phyloP scores from a whole-genome alignment of 2,113 vertebrate species.

The Pleuronectes platessa region DNA sequence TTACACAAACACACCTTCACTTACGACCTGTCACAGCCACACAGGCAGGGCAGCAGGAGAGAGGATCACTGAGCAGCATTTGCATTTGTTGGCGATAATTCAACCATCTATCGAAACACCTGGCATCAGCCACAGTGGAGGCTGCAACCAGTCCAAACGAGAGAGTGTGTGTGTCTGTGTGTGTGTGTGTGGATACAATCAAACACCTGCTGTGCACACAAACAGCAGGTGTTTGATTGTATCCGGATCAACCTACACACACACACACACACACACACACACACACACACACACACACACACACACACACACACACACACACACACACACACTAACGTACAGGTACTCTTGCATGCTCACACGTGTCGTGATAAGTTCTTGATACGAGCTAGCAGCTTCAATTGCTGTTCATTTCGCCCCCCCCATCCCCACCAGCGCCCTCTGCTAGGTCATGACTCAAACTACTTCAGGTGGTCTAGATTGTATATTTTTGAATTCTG shows the following conservation, averaged over 20 bases:
- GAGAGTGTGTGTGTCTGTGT: conserved; percentile 17
- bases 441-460: too few relatives aligned
- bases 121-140: conserved; percentile 27
- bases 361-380: too few relatives aligned
- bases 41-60: background rate
- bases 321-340: too few relatives aligned
- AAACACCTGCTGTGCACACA: conserved; percentile 67
- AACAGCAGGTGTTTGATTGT: conserved; percentile 39
- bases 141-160: conserved; percentile 23
- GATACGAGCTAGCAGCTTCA: too few relatives aligned
- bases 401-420: too few relatives aligned
- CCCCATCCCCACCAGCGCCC: too few relatives aligned
- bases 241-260: background rate
- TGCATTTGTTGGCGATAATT: conserved; percentile 55
- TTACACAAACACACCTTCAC: background rate
- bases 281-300: too few relatives aligned
- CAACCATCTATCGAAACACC: conserved; percentile 36
- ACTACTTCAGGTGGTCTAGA: too few relatives aligned
- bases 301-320: background rate
- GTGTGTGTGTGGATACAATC: conserved; percentile 35
- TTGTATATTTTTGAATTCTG: too few relatives aligned
- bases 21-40: background rate
- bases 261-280: conserved; percentile 5
- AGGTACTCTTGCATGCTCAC: too few relatives aligned
- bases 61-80: conserved; percentile 38